phyloP scores from a whole-genome alignment of 2,888 invertebrate genomes.

The Lacanobia oleracea region DNA sequence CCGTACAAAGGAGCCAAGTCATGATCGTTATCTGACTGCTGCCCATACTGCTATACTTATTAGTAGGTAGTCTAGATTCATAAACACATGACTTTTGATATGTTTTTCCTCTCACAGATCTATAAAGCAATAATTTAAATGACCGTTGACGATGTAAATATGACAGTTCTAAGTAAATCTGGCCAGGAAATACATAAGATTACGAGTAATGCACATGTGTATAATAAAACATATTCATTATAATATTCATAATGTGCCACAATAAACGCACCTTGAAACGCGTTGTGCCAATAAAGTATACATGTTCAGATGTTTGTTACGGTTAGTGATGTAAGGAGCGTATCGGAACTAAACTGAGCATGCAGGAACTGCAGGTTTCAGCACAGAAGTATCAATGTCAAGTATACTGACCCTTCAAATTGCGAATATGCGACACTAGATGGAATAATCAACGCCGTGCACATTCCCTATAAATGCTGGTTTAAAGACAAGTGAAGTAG shows the following conservation, averaged over 20 bases:
- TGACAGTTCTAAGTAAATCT: conserved; percentile 37
- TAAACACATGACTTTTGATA: conserved; percentile 5
- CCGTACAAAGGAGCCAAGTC: too few relatives aligned
- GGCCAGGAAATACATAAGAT: conserved; percentile 37
- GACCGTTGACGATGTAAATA: conserved; percentile 30
- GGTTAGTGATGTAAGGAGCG: too few relatives aligned
- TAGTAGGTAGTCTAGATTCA: neutral
- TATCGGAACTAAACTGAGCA: too few relatives aligned
- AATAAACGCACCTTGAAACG: conserved; percentile 47
- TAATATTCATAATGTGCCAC: conserved; percentile 51
- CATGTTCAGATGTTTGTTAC: too few relatives aligned
- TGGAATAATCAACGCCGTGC: too few relatives aligned
- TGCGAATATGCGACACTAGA: too few relatives aligned
- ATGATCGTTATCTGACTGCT: neutral
- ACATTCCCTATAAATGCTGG: too few relatives aligned
- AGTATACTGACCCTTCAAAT: too few relatives aligned
- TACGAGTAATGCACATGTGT: conserved; percentile 33
- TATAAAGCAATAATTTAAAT: conserved; percentile 39
- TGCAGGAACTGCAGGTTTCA: too few relatives aligned
- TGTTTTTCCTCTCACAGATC: conserved; percentile 26
- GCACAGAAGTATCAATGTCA: too few relatives aligned
- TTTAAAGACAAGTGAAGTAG: too few relatives aligned
- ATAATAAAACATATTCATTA: conserved; percentile 37
- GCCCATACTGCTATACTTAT: neutral
- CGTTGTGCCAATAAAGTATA: conserved; percentile 34